Evolutionary conservation across 2,113 vertebrate species (phyloP).

Genomic region (Anser brachyrhynchus): DNA sequence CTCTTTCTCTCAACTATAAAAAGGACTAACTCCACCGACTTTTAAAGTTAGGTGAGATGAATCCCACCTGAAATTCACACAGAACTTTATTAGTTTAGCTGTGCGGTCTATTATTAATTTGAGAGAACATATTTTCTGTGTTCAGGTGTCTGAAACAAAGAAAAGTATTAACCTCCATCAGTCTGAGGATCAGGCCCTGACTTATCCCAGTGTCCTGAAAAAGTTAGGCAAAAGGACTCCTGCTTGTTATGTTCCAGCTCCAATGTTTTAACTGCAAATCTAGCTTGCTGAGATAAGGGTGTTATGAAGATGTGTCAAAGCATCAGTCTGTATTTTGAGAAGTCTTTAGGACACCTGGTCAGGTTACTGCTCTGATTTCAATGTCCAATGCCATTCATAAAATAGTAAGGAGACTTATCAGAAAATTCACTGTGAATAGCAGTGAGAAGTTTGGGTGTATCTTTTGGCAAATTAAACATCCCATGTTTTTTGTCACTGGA

Average conservation of each 20-base stretch:
- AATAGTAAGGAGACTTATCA: neutral
- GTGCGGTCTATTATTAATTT: neutral
- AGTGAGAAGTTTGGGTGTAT: neutral
- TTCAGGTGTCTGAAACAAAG: neutral
- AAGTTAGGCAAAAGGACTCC: neutral
- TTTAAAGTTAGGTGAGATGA: neutral
- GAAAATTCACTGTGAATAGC: neutral
- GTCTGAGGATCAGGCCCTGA: neutral
- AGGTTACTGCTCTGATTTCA: neutral
- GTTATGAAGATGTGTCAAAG: neutral
- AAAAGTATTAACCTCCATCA: neutral
- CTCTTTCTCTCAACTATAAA: neutral
- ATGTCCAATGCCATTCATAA: neutral
- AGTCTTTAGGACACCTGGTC: neutral
- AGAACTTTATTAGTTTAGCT: neutral
- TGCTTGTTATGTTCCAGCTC: neutral
- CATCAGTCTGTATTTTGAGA: neutral
- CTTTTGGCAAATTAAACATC: neutral
- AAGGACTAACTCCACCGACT: neutral
- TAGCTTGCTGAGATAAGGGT: neutral
- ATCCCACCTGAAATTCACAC: neutral
- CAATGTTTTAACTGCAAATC: neutral
- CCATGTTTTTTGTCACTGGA: neutral
- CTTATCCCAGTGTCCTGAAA: neutral
- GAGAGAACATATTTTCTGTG: neutral